Evolutionary conservation across 2,888 invertebrate species (phyloP), one percentile per base, ranked within the genome.

Genomic region (Ypsolopha scabrella): DNA sequence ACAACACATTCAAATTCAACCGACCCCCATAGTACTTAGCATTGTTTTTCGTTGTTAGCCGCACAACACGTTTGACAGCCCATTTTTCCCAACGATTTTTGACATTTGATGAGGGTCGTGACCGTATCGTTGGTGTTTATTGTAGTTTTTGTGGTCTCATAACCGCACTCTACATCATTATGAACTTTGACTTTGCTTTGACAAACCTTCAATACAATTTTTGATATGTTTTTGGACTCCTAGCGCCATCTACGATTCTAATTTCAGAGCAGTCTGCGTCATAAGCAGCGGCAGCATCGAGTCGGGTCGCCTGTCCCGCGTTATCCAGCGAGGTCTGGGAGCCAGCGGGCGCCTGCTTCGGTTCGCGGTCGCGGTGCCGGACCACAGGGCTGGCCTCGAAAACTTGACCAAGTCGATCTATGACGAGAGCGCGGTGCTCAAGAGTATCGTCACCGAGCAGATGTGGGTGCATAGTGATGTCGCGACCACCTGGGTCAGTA

Each of bases 221-320:
- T n/a, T n/a, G n/a, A n/a, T n/a, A n/a, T n/a, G n/a, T n/a, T n/a
- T n/a, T n/a, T n/a, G n/a, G n/a, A n/a, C n/a, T n/a, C n/a, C n/a
- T n/a, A n/a, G 24, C 4, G 24, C 24, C 24, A 4, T 24, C 4
- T 24, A n/a, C n/a, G n/a, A n/a, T 24, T 24, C 2, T 4, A 39
- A 10, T 11, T 14, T 41, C 59, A 94, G 94, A 55, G 91, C 93
- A 35, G 94, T 94, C 7, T 87, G 94, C 57, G 87, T 92, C n/a
- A 74, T 94, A 48, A 93, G 92, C 70, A 91, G 93, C 7, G 94
- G 94, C 47, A 94, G 94, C 77, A 93, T 95, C 43, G 94, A 95
- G 68, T 92, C 92, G 0, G 92, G 93, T 0, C 90, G 93, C 0
- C 76, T 95, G 49, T 91, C 93, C 0, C 87, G 94, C 47, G 92